A percentile compares a stretch with the other conserved stretches of the same genome.
Conservation (phyloP, 2,888 invertebrate genomes). For the Pharmacophagus antenor region DNA sequence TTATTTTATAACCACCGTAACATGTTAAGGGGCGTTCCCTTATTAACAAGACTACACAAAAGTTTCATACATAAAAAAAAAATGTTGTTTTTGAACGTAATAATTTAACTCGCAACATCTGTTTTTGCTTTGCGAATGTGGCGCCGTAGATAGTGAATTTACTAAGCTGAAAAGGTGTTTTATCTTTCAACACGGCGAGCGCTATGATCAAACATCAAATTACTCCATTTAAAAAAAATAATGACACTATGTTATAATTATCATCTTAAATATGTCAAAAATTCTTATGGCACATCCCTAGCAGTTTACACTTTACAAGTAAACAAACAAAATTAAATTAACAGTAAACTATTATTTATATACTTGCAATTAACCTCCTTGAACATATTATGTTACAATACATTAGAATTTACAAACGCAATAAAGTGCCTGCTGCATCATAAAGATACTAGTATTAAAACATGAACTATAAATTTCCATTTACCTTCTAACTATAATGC, state of each 20-base stretch:
- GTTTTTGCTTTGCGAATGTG: background rate
- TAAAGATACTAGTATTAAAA: slow-evolving; percentile 27
- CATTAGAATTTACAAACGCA: slow-evolving; percentile 27
- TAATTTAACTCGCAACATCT: background rate
- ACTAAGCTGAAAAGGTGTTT: no score
- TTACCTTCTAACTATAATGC: slow-evolving; percentile 17
- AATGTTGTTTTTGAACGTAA: background rate
- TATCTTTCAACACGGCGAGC: no score
- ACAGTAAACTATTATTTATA: background rate
- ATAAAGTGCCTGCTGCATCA: slow-evolving; percentile 24
- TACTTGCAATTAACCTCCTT: no score
- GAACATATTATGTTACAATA: slow-evolving; percentile 16
- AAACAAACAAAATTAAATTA: no score
- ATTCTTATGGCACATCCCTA: no score
- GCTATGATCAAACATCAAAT: no score
- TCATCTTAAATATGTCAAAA: no score
- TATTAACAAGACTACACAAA: background rate
- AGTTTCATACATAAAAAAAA: no score
- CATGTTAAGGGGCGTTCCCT: slow-evolving; percentile 4
- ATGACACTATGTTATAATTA: no score
- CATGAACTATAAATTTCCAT: slow-evolving; percentile 29
- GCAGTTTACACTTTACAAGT: no score
- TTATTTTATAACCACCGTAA: slow-evolving; percentile 19
- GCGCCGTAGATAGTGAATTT: background rate
- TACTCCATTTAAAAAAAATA: no score